Percentiles rank a stretch among this genome's conserved stretches.
Conservation (phyloP, 2,888 invertebrate genomes). For the Elmis aenea region DNA sequence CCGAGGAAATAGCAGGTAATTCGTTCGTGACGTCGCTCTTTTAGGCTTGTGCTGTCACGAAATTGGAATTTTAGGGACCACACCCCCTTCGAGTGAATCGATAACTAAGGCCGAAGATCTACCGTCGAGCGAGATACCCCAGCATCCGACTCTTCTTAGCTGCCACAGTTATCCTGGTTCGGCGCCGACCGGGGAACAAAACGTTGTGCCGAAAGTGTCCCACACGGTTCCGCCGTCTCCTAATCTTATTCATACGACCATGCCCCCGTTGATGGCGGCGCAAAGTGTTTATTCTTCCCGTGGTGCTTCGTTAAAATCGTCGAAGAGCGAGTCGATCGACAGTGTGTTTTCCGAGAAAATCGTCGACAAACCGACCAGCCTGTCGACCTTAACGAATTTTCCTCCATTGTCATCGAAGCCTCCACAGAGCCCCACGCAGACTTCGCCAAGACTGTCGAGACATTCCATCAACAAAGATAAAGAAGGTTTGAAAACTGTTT, state of each 20-base stretch:
- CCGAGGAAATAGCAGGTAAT: conserved; percentile 81
- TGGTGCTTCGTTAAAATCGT: conserved; percentile 15
- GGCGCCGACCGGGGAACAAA: conserved; percentile 39
- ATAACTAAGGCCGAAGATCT: no score
- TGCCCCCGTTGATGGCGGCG: conserved; percentile 12
- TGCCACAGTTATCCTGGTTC: conserved; percentile 51
- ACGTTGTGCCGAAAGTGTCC: conserved; percentile 21
- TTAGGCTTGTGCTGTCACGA: conserved; percentile 43
- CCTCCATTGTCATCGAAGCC: conserved; percentile 51
- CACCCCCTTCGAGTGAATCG: no score
- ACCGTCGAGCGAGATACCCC: no score
- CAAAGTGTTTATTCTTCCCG: conserved; percentile 7
- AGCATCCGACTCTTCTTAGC: conserved; percentile 47
- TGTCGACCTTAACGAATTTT: conserved; percentile 32
- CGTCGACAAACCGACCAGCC: conserved; percentile 27
- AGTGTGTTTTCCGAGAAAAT: conserved; percentile 24
- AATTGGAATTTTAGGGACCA: conserved; percentile 5
- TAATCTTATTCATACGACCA: conserved; percentile 22
- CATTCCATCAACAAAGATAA: conserved; percentile 31
- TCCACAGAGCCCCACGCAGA: conserved; percentile 60
- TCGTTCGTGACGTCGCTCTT: no score
- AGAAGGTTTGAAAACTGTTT: conserved; percentile 26
- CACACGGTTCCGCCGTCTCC: conserved; percentile 51
- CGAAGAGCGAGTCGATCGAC: conserved; percentile 27
- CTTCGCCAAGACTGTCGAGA: conserved; percentile 50